Percentiles rank a stretch among this genome's conserved stretches.
These are phyloP conservation scores for Elegia similella DNA, from an alignment of 2,888 invertebrate species.

Conservation along the genomic window DNA sequence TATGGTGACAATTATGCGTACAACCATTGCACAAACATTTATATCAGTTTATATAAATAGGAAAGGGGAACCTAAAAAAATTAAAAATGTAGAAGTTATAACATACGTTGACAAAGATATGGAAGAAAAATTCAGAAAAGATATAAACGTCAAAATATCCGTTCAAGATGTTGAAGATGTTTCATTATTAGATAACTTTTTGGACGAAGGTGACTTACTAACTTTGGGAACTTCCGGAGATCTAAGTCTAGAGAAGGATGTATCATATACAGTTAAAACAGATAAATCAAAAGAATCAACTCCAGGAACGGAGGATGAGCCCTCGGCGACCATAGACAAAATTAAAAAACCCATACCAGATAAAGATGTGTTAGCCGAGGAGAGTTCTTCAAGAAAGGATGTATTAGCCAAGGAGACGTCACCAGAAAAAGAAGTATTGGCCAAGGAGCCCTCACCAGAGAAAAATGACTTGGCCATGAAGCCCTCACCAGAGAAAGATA, in stretches of 20 bases:
- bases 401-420: neutral
- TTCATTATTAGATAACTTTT: too few relatives aligned
- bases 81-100: too few relatives aligned
- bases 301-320: neutral
- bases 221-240: neutral
- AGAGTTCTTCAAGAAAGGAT: neutral
- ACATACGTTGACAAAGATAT: too few relatives aligned
- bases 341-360: neutral
- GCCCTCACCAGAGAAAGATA: neutral
- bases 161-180: too few relatives aligned
- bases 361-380: neutral
- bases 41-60: too few relatives aligned
- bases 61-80: too few relatives aligned
- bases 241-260: constrained; percentile 9
- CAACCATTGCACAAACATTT: too few relatives aligned
- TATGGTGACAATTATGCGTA: too few relatives aligned
- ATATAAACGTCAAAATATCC: too few relatives aligned
- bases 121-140: too few relatives aligned
- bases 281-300: neutral
- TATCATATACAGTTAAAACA: neutral
- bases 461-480: neutral
- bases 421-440: neutral
- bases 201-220: too few relatives aligned
- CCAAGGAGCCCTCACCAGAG: neutral
- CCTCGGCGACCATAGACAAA: too few relatives aligned